phyloP scores from a whole-genome alignment of 2,113 vertebrate genomes.

The Odocoileus virginianus region DNA sequence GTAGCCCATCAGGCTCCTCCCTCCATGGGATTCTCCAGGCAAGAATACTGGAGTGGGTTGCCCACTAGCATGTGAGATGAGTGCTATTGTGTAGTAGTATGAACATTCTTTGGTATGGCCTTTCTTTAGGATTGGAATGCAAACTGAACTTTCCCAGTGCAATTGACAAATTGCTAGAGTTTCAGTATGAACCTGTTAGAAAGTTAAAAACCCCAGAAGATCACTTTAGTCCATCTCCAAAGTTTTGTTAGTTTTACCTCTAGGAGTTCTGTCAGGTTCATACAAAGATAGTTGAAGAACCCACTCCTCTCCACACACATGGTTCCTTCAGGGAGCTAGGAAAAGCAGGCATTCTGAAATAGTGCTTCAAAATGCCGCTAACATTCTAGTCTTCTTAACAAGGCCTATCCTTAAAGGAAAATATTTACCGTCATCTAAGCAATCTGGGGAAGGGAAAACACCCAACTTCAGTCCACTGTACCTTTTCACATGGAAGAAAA shows the following conservation, averaged over 20 bases:
- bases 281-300: neutral
- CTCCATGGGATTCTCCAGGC: too few species aligned
- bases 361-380: neutral
- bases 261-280: neutral
- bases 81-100: accelerated
- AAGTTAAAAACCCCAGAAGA: neutral
- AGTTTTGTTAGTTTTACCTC: neutral
- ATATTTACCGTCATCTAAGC: neutral
- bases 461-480: neutral
- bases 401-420: neutral
- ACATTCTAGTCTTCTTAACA: neutral
- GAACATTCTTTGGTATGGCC: accelerated
- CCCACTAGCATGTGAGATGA: neutral
- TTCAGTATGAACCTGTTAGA: neutral
- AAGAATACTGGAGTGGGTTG: too few species aligned
- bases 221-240: neutral
- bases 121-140: neutral
- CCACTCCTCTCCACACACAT: neutral
- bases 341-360: neutral
- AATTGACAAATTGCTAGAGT: neutral
- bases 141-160: neutral
- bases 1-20: too few species aligned
- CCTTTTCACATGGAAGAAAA: neutral
- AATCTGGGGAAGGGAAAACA: neutral
- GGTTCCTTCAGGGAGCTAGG: neutral